Evolutionary conservation across 2,888 invertebrate species (phyloP).

Genomic region (Caenorhabditis drosophilae): DNA sequence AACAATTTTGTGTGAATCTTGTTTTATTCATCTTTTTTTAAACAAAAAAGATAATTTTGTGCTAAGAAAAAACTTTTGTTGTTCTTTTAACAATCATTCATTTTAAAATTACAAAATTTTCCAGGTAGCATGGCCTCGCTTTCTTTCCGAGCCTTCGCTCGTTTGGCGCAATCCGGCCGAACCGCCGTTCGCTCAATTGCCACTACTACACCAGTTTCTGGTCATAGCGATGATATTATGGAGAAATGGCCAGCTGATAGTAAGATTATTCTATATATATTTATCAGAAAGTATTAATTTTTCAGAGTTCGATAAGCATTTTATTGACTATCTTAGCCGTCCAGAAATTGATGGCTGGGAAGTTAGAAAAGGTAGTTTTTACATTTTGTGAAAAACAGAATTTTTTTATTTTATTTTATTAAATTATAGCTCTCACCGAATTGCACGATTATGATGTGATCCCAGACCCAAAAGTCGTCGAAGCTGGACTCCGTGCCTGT

Average conservation of each 20-base stretch:
- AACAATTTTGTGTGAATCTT: no score
- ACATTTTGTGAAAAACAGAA: constrained; percentile 1
- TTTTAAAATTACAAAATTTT: neutral
- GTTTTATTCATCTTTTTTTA: no score
- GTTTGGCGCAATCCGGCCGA: constrained; percentile 34
- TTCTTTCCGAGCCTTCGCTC: constrained; percentile 40
- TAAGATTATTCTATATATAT: constrained; percentile 22
- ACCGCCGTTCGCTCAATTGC: constrained; percentile 36
- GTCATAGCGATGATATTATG: constrained; percentile 57
- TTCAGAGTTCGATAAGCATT: constrained; percentile 68
- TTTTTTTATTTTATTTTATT: constrained; percentile 1
- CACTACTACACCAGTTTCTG: constrained; percentile 35
- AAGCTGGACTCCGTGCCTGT: constrained; percentile 76
- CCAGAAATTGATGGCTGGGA: constrained; percentile 69
- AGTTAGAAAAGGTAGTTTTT: constrained; percentile 65
- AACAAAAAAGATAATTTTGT: no score
- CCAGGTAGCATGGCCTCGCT: constrained; percentile 46
- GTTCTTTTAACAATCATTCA: neutral
- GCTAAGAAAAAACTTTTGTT: no score
- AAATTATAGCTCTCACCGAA: constrained; percentile 65
- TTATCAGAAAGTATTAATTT: neutral
- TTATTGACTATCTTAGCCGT: constrained; percentile 66
- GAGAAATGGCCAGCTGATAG: constrained; percentile 68
- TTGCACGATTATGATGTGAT: constrained; percentile 67
- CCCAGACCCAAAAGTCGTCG: constrained; percentile 68